Base-by-base conservation (phyloP, 2,113 vertebrate genomes). In the Caranx ignobilis region DNA sequence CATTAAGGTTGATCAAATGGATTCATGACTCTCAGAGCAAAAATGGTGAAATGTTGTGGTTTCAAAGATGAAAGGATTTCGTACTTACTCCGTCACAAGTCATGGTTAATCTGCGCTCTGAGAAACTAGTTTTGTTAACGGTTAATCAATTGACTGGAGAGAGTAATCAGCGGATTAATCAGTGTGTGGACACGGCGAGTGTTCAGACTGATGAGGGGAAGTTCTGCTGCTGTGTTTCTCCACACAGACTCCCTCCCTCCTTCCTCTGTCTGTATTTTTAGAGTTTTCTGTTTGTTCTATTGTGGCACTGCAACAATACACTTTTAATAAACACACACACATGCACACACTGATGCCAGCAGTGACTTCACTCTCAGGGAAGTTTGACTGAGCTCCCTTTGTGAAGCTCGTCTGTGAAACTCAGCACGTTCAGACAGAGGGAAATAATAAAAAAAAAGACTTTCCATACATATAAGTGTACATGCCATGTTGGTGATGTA, bases 231-330 rank as follows among this genome's bases (percentile, higher is more conserved):
- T 41, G 54, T 0, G 21, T 11, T 65, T 65, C 52, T 67, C 77
- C 47, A 59, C 39, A 41, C 71, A 62, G 77, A 71, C 61, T 57
- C 39, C 45, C 73, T 57, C 54, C 34, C 86, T 67, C 62, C 79
- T 85, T 76, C 82, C 75, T 85, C 67, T 48, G 59, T 18, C 71
- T 79, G 55, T 86, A 86, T 88, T 88, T 88, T 77, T 84, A 90
- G 75, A 72, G 48, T 26, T 78, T 72, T 83, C 67, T 85, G 67
- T 89, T 83, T 90, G 88, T 83, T 77, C 83, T 26, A 81, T 87
- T 86, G 88, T 87, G 60, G 31, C 32, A 2, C 60, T 41, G 12
- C 57, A 78, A 85, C 82, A 89, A 85, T 83, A 70, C 71, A 84
- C 81, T 65, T 59, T 82, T 79, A 72, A 73, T 41, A 83, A 54